Percentiles rank a stretch among this genome's conserved stretches.
Evolutionary conservation across 2,797 vertebrate species (phyloP).

Genomic region (Chromobotia macracanthus): DNA sequence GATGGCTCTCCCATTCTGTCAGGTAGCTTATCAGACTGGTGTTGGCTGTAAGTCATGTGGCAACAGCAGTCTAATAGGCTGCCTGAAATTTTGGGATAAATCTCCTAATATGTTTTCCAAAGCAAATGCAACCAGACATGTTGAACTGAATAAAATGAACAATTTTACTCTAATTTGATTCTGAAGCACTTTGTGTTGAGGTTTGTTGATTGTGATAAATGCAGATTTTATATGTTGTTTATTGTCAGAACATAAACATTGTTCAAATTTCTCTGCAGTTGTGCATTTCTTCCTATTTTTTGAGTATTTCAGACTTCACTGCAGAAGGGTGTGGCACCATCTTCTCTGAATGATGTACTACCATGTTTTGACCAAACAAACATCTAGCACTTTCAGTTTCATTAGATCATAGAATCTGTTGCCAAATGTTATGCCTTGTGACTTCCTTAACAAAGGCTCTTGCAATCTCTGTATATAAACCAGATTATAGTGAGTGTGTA

Average conservation of each 20-base stretch:
- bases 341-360: neutral
- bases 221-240: neutral
- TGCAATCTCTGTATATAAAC: no score
- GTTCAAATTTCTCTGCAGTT: neutral
- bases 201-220: neutral
- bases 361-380: neutral
- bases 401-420: neutral
- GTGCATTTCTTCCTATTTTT: neutral
- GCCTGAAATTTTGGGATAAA: conserved; percentile 92
- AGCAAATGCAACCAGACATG: neutral
- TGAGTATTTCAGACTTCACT: neutral
- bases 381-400: neutral
- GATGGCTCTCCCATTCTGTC: conserved; percentile 80
- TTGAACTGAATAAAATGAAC: neutral
- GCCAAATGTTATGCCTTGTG: neutral
- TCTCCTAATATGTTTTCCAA: conserved; percentile 74
- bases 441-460: neutral
- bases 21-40: conserved; percentile 99
- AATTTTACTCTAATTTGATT: neutral
- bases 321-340: neutral
- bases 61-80: conserved; percentile 98
- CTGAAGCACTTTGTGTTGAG: neutral
- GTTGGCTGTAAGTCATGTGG: conserved; percentile 93
- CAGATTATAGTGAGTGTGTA: no score
- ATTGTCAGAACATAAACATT: neutral